Conservation (phyloP, 2,888 invertebrate species). For the Andrena flavipes region DNA sequence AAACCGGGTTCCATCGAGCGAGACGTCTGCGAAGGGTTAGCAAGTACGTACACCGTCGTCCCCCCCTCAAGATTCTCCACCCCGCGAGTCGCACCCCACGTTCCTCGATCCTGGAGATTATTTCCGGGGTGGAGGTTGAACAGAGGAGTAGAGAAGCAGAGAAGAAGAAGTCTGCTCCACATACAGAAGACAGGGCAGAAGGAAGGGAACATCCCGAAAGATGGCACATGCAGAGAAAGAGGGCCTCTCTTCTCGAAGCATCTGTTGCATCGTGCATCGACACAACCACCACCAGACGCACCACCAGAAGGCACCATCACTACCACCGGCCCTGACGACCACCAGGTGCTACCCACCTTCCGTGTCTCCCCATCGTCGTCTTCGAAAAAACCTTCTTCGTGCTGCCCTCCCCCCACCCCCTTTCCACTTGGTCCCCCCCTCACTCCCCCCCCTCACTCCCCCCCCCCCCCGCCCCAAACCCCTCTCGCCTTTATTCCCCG, state of each 20-base stretch:
- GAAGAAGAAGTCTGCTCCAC: neutral
- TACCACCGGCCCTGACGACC: constrained; percentile 74
- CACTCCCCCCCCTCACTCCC: constrained; percentile 2
- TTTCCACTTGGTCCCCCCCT: too few relatives aligned
- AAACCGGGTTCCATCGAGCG: too few relatives aligned
- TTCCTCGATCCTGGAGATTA: too few relatives aligned
- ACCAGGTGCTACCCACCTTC: constrained; percentile 83
- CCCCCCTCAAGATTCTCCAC: neutral
- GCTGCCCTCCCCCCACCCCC: constrained; percentile 31
- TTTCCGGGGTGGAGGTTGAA: constrained; percentile 18
- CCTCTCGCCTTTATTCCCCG: constrained; percentile 73
- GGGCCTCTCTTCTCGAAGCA: constrained; percentile 70
- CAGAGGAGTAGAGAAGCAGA: neutral
- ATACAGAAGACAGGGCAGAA: constrained; percentile 21
- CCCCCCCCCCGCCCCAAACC: constrained; percentile 30
- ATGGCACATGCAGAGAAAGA: constrained; percentile 72
- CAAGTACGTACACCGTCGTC: too few relatives aligned
- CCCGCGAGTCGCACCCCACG: neutral
- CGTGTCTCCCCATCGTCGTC: constrained; percentile 71
- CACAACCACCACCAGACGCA: constrained; percentile 56
- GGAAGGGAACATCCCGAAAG: constrained; percentile 72
- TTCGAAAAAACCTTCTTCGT: constrained; percentile 68
- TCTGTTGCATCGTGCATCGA: constrained; percentile 80
- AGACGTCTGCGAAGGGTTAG: too few relatives aligned
- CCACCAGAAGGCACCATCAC: constrained; percentile 74